These are phyloP conservation scores for Crocuta crocuta DNA, from an alignment of 2,113 vertebrate genomes.

Conservation along the genomic window DNA sequence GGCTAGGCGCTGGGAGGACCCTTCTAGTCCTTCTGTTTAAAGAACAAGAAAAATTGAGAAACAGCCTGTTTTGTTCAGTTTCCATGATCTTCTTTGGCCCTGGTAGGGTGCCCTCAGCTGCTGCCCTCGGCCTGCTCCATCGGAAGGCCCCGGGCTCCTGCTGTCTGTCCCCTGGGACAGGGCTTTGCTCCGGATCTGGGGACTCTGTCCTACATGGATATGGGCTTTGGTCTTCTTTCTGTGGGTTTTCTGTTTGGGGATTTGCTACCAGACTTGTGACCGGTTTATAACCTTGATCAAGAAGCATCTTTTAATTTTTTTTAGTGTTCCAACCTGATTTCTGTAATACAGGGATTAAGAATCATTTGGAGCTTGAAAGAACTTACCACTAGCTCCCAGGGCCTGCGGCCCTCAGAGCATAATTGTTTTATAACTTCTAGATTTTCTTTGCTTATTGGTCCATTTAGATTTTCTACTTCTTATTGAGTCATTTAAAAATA, in stretches of 20 bases:
- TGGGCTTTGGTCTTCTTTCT: neutral
- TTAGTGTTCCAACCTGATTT: neutral
- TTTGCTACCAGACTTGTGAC: neutral
- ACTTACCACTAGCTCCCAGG: too few relatives aligned
- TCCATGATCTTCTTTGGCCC: neutral
- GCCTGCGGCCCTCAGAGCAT: neutral
- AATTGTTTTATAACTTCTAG: neutral
- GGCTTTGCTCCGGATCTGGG: neutral
- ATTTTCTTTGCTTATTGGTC: neutral
- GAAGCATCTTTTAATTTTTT: neutral
- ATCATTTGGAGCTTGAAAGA: neutral
- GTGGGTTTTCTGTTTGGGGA: neutral
- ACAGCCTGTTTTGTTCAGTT: neutral
- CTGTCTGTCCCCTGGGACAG: neutral
- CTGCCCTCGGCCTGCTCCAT: accelerated
- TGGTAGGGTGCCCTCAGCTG: neutral
- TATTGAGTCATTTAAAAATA: neutral
- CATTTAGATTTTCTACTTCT: neutral
- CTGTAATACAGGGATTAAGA: too few relatives aligned
- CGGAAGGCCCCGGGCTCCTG: neutral
- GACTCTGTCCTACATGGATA: neutral
- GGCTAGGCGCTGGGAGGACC: neutral
- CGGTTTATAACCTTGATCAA: neutral
- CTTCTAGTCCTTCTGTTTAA: neutral
- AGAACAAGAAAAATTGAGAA: neutral